Base-by-base conservation (phyloP, 2,888 invertebrate genomes). In the Nemoura dubitans region DNA sequence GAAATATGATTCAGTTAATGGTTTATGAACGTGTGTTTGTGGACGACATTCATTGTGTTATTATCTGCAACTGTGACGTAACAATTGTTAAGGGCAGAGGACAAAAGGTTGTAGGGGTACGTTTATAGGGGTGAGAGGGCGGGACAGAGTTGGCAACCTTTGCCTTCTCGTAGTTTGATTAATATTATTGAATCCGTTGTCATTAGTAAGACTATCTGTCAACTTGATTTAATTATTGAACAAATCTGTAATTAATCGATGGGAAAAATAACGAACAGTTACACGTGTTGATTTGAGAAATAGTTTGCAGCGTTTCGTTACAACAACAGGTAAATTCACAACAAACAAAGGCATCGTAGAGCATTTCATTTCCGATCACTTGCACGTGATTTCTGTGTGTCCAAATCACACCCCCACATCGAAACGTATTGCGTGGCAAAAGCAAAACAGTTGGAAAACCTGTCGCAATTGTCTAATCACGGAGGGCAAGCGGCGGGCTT, bases 1-100 rank as follows among this genome's bases (percentile, higher is more conserved):
- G 84, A 84, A 84, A 84, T 84, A 84, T 84, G 84, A 84, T 76
- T 59, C 76, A 84, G 84, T 84, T 84, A 84, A 84, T 84, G 84
- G 84, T 84, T 84, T 84, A 28, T 76, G 84, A 76, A 84, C 59
- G 59, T 84, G 84, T 84, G 84, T 84, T 84, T 84, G 84, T 30
- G 84, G 84, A 76, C 84, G 83, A 27, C 84, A 59, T 10, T 28
- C 84, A 43, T 84, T 84, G 43, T 84, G 76, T 84, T 59, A 28
- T 59, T 83, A 36, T 83, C 76, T 84, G 84, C 59, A 84, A 76
- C 84, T 84, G 84, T 84, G 84, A 59, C 84, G 84, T 76, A 84
- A 84, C 76, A n/a, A 84, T 76, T 26, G 78, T 78, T 78, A 78
- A 78, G 78, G 21, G 78, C 16, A 25, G 7, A 28, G 78, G 78